These are phyloP conservation scores for Aphodius sticticus DNA, from an alignment of 2,888 invertebrate species.

Conservation along the genomic window DNA sequence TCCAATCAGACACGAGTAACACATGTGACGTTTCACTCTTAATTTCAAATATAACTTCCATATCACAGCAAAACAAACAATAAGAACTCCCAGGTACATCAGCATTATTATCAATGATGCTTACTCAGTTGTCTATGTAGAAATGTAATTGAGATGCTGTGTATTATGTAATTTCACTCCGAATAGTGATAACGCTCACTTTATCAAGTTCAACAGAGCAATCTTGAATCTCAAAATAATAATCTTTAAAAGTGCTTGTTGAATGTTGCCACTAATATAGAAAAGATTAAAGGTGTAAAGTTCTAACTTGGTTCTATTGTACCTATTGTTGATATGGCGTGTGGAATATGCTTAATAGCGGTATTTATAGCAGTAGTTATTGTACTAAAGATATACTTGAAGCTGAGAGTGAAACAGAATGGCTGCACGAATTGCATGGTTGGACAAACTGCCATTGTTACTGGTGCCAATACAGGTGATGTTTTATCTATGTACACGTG, in stretches of 20 bases:
- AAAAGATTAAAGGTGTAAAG: background rate
- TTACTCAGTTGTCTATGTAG: background rate
- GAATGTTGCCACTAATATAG: background rate
- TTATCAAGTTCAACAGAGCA: background rate
- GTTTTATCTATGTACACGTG: background rate
- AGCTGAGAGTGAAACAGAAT: conserved; percentile 27
- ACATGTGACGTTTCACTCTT: conserved; percentile 26
- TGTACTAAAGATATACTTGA: conserved; percentile 31
- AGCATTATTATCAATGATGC: conserved; percentile 4
- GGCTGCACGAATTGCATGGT: conserved; percentile 36
- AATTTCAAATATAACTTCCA: conserved; percentile 33
- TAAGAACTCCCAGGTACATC: background rate
- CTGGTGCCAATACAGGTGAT: conserved; percentile 40
- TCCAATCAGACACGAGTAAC: conserved; percentile 36
- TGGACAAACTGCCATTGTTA: conserved; percentile 38
- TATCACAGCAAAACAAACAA: conserved; percentile 9
- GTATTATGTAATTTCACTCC: background rate
- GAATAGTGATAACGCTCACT: background rate
- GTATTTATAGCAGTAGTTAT: background rate
- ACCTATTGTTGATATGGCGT: conserved; percentile 10
- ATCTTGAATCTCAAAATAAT: background rate
- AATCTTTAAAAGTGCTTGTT: background rate
- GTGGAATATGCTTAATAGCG: conserved; percentile 5
- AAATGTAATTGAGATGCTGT: background rate
- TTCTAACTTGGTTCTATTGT: background rate